These are phyloP conservation scores for Galerucella pusilla DNA, from an alignment of 2,888 invertebrate species.

Conservation along the genomic window DNA sequence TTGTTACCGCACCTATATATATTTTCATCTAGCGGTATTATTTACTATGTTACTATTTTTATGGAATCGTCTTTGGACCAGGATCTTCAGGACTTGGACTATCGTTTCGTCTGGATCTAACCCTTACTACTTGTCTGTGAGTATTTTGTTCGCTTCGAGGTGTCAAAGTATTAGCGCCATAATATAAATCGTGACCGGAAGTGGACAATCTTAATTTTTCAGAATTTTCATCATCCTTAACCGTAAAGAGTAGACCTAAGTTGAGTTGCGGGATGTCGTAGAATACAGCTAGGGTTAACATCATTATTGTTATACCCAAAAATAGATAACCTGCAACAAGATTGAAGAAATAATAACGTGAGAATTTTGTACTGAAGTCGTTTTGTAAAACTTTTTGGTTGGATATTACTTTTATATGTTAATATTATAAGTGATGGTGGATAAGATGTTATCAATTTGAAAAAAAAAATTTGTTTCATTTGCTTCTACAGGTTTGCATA, in stretches of 20 bases:
- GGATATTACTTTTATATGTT: too few relatives aligned
- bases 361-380: too few relatives aligned
- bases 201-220: conserved; percentile 76
- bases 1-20: background rate
- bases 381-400: too few relatives aligned
- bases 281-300: conserved; percentile 85
- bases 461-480: too few relatives aligned
- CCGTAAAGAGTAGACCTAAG: conserved; percentile 80
- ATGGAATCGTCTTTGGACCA: conserved; percentile 63
- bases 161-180: conserved; percentile 63
- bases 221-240: conserved; percentile 66
- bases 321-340: conserved; percentile 78
- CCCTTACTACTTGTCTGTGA: conserved; percentile 69
- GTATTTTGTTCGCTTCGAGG: conserved; percentile 67
- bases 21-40: background rate
- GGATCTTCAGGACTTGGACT: conserved; percentile 79
- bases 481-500: too few relatives aligned
- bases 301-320: conserved; percentile 83
- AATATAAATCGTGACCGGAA: conserved; percentile 66
- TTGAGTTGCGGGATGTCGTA: conserved; percentile 92
- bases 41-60: conserved; percentile 10
- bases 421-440: too few relatives aligned
- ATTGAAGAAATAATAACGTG: background rate
- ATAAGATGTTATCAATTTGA: too few relatives aligned
- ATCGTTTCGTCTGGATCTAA: conserved; percentile 72